Percentiles rank a stretch among this genome's conserved stretches.
Conservation (phyloP, 2,888 invertebrate genomes). For the Cosmia pyralina region DNA sequence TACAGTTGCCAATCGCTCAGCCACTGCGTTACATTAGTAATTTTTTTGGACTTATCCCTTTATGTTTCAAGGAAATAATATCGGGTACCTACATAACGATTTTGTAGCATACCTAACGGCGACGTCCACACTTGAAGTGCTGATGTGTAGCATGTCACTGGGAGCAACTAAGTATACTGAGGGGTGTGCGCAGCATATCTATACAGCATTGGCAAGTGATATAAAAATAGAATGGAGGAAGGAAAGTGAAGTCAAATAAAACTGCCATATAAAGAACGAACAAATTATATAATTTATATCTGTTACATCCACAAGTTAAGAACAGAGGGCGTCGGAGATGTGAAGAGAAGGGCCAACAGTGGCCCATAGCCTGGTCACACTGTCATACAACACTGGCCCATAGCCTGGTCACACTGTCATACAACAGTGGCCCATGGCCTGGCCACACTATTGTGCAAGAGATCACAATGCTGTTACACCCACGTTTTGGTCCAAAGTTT, state of each 20-base stretch:
- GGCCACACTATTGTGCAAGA: background rate
- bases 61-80: background rate
- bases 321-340: constrained; percentile 68
- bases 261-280: constrained; percentile 81
- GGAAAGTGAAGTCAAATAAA: constrained; percentile 34
- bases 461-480: background rate
- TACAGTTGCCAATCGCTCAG: no score
- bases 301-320: constrained; percentile 82
- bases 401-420: background rate
- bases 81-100: background rate
- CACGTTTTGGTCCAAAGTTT: constrained; percentile 13
- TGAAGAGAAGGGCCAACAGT: constrained; percentile 45
- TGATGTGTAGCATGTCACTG: background rate
- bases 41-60: background rate
- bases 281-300: constrained; percentile 86
- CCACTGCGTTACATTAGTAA: background rate
- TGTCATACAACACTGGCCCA: background rate
- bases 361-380: background rate
- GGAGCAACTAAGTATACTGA: background rate
- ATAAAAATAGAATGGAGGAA: background rate
- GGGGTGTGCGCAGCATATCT: background rate
- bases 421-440: background rate
- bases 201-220: background rate
- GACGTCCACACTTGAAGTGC: background rate
- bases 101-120: background rate